These are phyloP conservation scores for Aspidapion aeneum DNA, from an alignment of 2,888 invertebrate genomes.

Conservation along the genomic window DNA sequence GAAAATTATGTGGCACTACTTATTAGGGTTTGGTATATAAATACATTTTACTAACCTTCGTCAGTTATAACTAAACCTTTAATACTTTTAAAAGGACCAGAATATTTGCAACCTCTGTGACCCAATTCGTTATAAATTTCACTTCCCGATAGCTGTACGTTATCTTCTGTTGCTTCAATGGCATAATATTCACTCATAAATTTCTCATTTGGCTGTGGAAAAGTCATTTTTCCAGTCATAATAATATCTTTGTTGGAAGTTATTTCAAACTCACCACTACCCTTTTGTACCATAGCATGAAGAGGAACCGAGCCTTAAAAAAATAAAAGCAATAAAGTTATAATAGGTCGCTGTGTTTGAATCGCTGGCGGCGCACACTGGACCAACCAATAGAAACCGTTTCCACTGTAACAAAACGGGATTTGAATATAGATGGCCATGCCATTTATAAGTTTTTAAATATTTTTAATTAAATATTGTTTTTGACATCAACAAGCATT, in stretches of 20 bases:
- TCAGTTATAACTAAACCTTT: conserved; percentile 40
- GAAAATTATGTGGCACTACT: too few relatives aligned
- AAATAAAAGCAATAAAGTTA: neutral
- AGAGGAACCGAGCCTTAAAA: conserved; percentile 42
- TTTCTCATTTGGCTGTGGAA: conserved; percentile 55
- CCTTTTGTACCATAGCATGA: conserved; percentile 45
- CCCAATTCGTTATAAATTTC: conserved; percentile 70
- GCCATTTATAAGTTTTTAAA: too few relatives aligned
- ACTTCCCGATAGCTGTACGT: conserved; percentile 54
- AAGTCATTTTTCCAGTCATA: conserved; percentile 65
- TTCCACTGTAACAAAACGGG: neutral
- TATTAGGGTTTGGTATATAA: too few relatives aligned
- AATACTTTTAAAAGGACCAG: conserved; percentile 39
- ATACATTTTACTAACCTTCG: conserved; percentile 33
- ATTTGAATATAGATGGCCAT: too few relatives aligned
- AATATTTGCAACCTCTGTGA: conserved; percentile 62
- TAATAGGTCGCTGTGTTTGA: neutral
- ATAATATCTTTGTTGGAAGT: conserved; percentile 59
- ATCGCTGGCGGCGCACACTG: too few relatives aligned
- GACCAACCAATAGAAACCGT: neutral
- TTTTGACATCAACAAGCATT: too few relatives aligned
- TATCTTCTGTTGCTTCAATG: conserved; percentile 45
- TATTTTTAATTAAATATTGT: too few relatives aligned
- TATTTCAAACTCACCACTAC: conserved; percentile 46
- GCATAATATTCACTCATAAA: conserved; percentile 52